Evolutionary conservation across 2,888 invertebrate species (phyloP).

Genomic region (Xestia ashworthii): DNA sequence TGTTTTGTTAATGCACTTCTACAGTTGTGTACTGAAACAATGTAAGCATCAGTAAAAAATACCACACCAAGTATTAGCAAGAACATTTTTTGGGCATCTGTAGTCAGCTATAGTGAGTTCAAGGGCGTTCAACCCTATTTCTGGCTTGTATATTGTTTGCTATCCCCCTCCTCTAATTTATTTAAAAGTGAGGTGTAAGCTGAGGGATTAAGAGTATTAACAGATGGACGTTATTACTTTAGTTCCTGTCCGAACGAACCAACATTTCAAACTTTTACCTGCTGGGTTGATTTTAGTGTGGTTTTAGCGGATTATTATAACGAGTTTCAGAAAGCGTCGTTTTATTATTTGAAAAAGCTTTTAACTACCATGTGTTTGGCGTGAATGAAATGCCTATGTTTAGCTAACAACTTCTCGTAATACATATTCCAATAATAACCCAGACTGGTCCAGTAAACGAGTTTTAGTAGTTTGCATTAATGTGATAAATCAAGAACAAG

Average conservation of each 20-base stretch:
- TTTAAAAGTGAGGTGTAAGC: slow-evolving; percentile 69
- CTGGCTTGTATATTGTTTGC: slow-evolving; percentile 60
- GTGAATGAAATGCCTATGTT: not conserved
- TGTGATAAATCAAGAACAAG: slow-evolving; percentile 28
- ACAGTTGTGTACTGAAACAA: slow-evolving; percentile 41
- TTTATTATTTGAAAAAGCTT: not conserved
- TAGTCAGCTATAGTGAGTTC: slow-evolving; percentile 55
- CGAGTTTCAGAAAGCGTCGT: not conserved
- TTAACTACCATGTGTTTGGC: slow-evolving; percentile 6
- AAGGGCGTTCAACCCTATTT: slow-evolving; percentile 70
- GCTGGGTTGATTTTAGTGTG: slow-evolving; percentile 16
- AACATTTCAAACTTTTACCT: slow-evolving; percentile 47
- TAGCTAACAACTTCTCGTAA: slow-evolving; percentile 13
- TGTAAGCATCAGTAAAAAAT: slow-evolving; percentile 20
- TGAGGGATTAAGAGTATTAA: slow-evolving; percentile 67
- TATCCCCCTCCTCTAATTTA: slow-evolving; percentile 71
- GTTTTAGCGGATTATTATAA: slow-evolving; percentile 17
- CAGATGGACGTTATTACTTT: slow-evolving; percentile 59
- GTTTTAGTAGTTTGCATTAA: slow-evolving; percentile 40
- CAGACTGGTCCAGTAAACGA: slow-evolving; percentile 39
- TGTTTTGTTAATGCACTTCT: slow-evolving; percentile 61
- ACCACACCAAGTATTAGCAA: slow-evolving; percentile 45
- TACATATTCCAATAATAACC: slow-evolving; percentile 34
- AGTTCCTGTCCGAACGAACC: slow-evolving; percentile 49
- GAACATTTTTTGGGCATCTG: slow-evolving; percentile 39